phyloP scores from a whole-genome alignment of 2,888 invertebrate genomes.

The Patella depressa region DNA sequence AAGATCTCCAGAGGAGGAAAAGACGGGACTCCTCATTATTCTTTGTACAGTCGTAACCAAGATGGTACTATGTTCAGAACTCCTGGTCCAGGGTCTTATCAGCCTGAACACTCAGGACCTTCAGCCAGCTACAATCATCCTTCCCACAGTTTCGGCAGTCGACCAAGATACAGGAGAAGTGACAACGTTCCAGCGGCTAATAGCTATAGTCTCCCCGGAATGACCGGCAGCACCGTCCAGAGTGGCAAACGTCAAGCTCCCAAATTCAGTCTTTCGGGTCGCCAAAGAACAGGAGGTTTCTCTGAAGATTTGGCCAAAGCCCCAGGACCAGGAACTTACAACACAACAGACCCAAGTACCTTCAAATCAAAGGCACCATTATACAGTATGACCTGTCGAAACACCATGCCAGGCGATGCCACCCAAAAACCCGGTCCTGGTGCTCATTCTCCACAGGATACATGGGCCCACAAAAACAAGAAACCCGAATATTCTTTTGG shows the following conservation, averaged over 20 bases:
- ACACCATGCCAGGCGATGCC: constrained; percentile 83
- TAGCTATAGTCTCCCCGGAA: constrained; percentile 63
- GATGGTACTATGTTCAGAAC: constrained; percentile 53
- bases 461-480: constrained; percentile 50
- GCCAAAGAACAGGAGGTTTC: constrained; percentile 77
- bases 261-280: constrained; percentile 87
- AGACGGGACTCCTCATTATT: constrained; percentile 68
- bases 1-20: constrained; percentile 59
- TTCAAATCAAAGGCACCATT: constrained; percentile 79
- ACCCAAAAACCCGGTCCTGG: constrained; percentile 91
- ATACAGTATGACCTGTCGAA: constrained; percentile 88
- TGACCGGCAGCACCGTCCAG: constrained; percentile 66
- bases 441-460: constrained; percentile 94
- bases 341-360: constrained; percentile 77
- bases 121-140: constrained; percentile 55
- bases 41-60: constrained; percentile 58
- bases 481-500: constrained; percentile 56
- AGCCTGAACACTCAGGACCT: constrained; percentile 63
- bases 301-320: constrained; percentile 65
- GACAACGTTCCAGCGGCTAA: constrained; percentile 70
- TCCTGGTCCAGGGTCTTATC: constrained; percentile 70
- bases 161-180: constrained; percentile 57
- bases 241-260: constrained; percentile 76
- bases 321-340: constrained; percentile 85
- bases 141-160: constrained; percentile 65